Percentiles rank a stretch among this genome's conserved stretches.
phyloP scores from a whole-genome alignment of 1,140 invertebrate species.

The Cherax quadricarinatus region DNA sequence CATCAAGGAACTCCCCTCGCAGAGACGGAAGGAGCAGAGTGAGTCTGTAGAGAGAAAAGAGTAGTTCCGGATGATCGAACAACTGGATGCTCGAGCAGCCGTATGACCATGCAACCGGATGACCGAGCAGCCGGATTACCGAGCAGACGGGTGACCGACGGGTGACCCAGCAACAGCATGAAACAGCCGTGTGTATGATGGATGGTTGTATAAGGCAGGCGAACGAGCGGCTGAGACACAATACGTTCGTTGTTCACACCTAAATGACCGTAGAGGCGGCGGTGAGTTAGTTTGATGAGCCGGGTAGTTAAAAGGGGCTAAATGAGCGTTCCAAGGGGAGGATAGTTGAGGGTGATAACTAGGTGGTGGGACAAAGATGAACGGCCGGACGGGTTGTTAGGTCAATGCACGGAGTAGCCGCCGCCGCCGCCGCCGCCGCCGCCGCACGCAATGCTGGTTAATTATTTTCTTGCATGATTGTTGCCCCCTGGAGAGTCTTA shows the following conservation, averaged over 20 bases:
- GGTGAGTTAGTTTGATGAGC: background rate
- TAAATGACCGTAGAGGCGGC: background rate
- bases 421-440: no score
- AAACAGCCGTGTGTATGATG: no score
- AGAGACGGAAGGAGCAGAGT: no score
- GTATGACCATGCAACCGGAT: no score
- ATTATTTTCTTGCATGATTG: conserved; percentile 52
- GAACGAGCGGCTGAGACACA: background rate
- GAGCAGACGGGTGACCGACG: no score
- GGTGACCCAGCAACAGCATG: no score
- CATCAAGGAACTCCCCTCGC: no score
- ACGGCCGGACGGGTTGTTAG: conserved; percentile 5
- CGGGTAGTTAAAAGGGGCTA: conserved; percentile 25
- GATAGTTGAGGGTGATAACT: conserved; percentile 20
- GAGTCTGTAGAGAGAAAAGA: no score
- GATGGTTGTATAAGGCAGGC: no score
- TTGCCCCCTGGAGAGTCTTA: conserved; percentile 8
- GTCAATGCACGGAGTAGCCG: background rate
- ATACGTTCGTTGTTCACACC: background rate
- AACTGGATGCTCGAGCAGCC: no score
- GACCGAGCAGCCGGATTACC: no score
- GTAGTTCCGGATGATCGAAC: no score
- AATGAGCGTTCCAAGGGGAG: conserved; percentile 22
- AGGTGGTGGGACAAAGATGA: conserved; percentile 36
- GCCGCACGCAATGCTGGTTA: conserved; percentile 27